Conservation (phyloP, 2,797 vertebrate genomes). For the Sebastes trivittatus region DNA sequence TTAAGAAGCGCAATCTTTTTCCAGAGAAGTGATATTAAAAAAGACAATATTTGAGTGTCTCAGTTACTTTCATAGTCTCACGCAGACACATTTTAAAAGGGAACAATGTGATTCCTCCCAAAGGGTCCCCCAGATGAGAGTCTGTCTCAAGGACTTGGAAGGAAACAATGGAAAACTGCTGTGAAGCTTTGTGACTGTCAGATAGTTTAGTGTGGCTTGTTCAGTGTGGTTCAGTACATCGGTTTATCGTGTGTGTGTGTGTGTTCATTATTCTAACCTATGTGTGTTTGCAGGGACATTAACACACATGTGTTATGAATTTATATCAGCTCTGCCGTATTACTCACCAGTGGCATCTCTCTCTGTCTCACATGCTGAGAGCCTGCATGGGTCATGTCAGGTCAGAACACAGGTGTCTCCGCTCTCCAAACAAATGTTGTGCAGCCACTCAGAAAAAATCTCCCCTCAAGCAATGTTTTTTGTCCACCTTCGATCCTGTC, state of each 20-base stretch:
- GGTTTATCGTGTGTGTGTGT: background rate
- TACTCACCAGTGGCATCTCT: slow-evolving; percentile 2
- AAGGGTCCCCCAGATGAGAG: slow-evolving; percentile 6
- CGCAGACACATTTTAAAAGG: slow-evolving; percentile 2
- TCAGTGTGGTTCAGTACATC: slow-evolving; percentile 5
- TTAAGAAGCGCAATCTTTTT: background rate
- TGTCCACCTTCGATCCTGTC: background rate
- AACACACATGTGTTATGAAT: background rate
- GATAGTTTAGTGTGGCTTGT: background rate
- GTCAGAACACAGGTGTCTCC: slow-evolving; percentile 27
- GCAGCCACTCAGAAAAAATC: background rate
- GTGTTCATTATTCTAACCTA: background rate
- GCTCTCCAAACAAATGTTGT: background rate
- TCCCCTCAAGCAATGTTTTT: slow-evolving; percentile 3
- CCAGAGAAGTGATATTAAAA: background rate
- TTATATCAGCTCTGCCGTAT: background rate
- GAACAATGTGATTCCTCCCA: slow-evolving; percentile 21
- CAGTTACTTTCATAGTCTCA: background rate
- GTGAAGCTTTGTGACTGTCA: slow-evolving; percentile 20
- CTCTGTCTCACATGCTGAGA: background rate
- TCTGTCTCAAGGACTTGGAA: slow-evolving; percentile 25
- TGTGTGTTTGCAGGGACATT: background rate
- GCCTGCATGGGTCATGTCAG: background rate
- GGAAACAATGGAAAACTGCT: slow-evolving; percentile 14
- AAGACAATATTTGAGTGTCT: slow-evolving; percentile 14